A percentile compares a stretch with the other conserved stretches of the same genome.
Evolutionary conservation across 1,140 invertebrate genomes (phyloP).

Genomic region (Ostrea denselamellosa): DNA sequence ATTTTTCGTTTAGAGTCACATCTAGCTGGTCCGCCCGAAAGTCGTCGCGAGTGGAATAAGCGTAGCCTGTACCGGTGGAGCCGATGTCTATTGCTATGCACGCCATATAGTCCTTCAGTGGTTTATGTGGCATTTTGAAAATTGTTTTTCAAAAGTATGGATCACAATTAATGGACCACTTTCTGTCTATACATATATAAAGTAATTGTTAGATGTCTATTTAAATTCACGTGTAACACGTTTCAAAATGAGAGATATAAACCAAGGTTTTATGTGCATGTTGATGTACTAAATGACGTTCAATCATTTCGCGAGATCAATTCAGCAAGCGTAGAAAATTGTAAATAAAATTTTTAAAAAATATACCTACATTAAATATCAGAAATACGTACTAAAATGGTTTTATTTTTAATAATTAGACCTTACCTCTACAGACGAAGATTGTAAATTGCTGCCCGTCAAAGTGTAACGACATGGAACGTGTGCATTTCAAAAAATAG

Average conservation of each 20-base stretch:
- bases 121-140: neutral
- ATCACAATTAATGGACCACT: neutral
- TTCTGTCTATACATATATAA: neutral
- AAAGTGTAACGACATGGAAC: neutral
- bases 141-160: too few species aligned
- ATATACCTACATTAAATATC: too few species aligned
- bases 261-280: neutral
- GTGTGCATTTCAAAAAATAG: slow-evolving; percentile 1
- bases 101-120: neutral
- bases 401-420: neutral
- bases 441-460: neutral
- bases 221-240: neutral
- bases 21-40: slow-evolving; percentile 73
- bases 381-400: neutral
- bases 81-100: slow-evolving; percentile 82
- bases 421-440: neutral
- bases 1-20: slow-evolving; percentile 82
- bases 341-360: too few species aligned
- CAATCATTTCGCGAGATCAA: too few species aligned
- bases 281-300: too few species aligned
- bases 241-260: neutral
- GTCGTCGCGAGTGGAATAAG: slow-evolving; percentile 81
- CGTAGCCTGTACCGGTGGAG: slow-evolving; percentile 83
- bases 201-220: neutral
- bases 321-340: too few species aligned